Base-by-base conservation (phyloP, 2,888 invertebrate species). In the Harpagoxenus sublaevis region DNA sequence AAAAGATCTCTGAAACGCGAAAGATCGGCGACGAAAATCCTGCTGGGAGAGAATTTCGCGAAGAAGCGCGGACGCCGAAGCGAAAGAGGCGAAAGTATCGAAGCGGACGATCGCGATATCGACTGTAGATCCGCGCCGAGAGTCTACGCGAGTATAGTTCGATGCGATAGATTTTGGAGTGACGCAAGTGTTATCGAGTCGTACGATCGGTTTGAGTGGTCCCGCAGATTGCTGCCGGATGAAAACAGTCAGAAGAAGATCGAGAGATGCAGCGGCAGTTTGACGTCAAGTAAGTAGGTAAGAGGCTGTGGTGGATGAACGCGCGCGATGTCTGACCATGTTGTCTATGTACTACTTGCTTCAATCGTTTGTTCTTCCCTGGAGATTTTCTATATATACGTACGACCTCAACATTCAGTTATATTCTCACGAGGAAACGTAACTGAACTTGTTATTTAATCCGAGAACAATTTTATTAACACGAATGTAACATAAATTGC, bases 131-230 rank as follows among this genome's bases (percentile, higher is more conserved):
- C 35, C 51, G 45, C 15, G 31, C 23, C 15, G 23, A 23, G 15
- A 18, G n/a, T 12, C 6, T 28, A n/a, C 51, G 51, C 53, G 66
- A n/a, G 10, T 28, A 57, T 28, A 57, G 23, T 71, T 79, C 31
- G 57, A 77, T 8, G 12, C 42, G 23, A 45, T 15, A 45, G 15
- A 57, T 79, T 57, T 45, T 45, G n/a, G 12, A 31, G 73, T 57
- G 73, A 28, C n/a, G 42, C 31, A 39, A 60, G 35, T 73, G 79
- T 60, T 48, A 12, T 55, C n/a, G 8, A 12, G 28, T 42, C 42
- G 55, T 78, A n/a, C 77, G 31, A 42, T 79, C 42, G 31, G 15
- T 23, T n/a, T 9, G 42, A 73, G 42, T 79, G 74, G 3, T 73
- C 12, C 10, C 23, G 53, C 23, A 55, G n/a, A 42, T 42, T 66